Conservation (phyloP, 2,113 vertebrate genomes). For the Felis chaus region DNA sequence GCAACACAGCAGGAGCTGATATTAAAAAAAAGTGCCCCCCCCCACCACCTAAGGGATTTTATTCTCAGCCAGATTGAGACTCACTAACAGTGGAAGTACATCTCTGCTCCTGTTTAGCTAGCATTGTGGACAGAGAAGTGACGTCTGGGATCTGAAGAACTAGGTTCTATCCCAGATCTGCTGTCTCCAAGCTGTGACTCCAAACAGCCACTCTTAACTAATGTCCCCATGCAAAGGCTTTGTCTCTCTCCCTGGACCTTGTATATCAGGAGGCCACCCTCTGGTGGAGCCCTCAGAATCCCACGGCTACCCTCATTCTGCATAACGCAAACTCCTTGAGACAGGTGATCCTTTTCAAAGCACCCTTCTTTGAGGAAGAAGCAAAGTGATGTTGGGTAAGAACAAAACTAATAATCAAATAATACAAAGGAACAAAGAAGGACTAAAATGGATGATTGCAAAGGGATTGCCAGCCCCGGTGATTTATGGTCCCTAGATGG, state of each 20-base stretch:
- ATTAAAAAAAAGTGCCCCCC: not conserved
- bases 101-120: not conserved
- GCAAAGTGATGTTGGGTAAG: not conserved
- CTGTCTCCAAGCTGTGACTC: not conserved
- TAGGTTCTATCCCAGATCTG: too few relatives aligned
- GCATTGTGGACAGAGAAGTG: not conserved
- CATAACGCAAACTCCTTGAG: not conserved
- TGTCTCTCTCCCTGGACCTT: too few relatives aligned
- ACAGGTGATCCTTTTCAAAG: not conserved
- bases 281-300: not conserved
- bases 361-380: not conserved
- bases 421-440: not conserved
- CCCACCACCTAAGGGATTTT: not conserved
- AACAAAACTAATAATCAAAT: not conserved
- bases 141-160: not conserved
- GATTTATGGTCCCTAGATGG: too few relatives aligned
- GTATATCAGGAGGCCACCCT: not conserved
- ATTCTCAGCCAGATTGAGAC: not conserved
- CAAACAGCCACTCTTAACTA: not conserved
- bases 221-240: not conserved
- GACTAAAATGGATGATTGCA: not conserved
- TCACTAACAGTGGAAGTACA: not conserved
- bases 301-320: not conserved
- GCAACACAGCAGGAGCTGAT: not conserved
- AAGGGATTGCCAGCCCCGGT: not conserved